Evolutionary conservation across 2,888 invertebrate species (phyloP), one percentile per base, ranked within the genome.

Genomic region (Eudemis profundana): DNA sequence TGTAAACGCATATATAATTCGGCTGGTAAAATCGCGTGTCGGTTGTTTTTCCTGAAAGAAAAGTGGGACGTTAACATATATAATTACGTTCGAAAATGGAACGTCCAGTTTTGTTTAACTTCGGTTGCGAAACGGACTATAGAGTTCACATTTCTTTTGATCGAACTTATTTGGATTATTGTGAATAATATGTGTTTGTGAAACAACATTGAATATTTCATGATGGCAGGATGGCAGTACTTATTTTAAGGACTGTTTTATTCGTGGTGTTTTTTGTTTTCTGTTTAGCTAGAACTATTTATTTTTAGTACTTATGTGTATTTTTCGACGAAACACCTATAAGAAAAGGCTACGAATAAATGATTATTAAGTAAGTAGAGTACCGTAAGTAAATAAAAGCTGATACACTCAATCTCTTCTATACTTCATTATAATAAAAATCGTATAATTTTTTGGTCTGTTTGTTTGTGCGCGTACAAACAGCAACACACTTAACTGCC

Each of bases 31-130:
- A 19, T 59, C 50, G 64, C 90, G 86, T 89, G 86, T 72, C 40
- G 50, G 61, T 69, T 63, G 75, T 69, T 81, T 83, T 90, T 89
- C 89, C 89, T 89, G 87, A 85, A 76, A 75, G 79, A 79, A 87
- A 86, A 86, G 87, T 84, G 82, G 83, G 79, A 82, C 79, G 84
- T 86, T 83, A 85, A 79, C 86, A 86, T 89, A 87, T 84, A 89
- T 85, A 86, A 78, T 79, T 78, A 82, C 72, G 71, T 68, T 70
- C 40, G 56, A 47, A 60, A 67, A 53, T 68, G 47, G 59, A 63
- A 68, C 67, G 60, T 33, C 69, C 71, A 77, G 76, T 78, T 61
- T 62, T 47, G 66, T 49, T 65, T 59, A 51, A 69, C 51, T 51
- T 53, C 38, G 46, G 36, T 12, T 53, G 59, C 38, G 29, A 19